Conservation (phyloP, 2,888 invertebrate species). For the Resseliella maxima region DNA sequence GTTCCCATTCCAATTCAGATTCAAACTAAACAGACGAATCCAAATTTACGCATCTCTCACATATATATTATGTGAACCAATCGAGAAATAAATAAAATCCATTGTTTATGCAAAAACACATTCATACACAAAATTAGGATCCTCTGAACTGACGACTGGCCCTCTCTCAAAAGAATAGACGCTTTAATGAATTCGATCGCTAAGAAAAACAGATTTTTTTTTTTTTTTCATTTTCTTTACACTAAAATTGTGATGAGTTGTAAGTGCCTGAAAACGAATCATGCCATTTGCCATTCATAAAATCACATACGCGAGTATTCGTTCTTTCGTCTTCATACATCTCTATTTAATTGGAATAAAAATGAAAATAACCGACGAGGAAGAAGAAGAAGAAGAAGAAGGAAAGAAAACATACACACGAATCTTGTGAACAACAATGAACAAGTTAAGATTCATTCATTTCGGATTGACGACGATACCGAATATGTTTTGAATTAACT, state of each 20-base stretch:
- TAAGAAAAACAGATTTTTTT: not conserved
- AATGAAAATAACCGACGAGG: no score
- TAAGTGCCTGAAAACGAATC: not conserved
- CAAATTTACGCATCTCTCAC: not conserved
- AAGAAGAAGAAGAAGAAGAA: no score
- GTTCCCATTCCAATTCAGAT: not conserved
- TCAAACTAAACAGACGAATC: not conserved
- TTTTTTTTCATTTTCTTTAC: not conserved
- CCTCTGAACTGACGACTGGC: not conserved
- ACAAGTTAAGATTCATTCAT: slow-evolving; percentile 41
- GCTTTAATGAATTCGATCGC: slow-evolving; percentile 47
- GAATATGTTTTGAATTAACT: slow-evolving; percentile 31
- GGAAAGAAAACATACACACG: not conserved
- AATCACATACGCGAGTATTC: not conserved
- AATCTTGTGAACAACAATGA: slow-evolving; percentile 21
- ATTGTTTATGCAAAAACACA: slow-evolving; percentile 45
- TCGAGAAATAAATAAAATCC: slow-evolving; percentile 39
- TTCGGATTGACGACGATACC: not conserved
- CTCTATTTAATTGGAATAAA: slow-evolving; percentile 18
- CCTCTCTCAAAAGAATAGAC: slow-evolving; percentile 52
- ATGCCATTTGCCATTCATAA: slow-evolving; percentile 14
- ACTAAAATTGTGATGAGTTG: not conserved
- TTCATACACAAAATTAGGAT: slow-evolving; percentile 37
- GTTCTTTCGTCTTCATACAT: not conserved
- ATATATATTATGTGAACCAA: slow-evolving; percentile 28